phyloP scores from a whole-genome alignment of 1,140 invertebrate genomes.

The Dinoponera quadriceps region DNA sequence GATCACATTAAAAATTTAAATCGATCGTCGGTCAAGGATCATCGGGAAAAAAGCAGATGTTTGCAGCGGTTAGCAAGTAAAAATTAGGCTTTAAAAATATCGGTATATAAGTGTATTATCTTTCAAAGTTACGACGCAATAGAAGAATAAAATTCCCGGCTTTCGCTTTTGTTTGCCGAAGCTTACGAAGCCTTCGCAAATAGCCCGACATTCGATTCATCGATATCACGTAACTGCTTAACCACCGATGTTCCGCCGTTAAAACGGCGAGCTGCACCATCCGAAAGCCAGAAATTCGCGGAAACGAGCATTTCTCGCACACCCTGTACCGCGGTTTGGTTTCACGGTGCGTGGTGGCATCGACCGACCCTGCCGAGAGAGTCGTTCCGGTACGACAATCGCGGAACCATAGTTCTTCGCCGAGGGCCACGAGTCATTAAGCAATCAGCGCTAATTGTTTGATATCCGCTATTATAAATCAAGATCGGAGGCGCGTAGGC shows the following conservation, averaged over 20 bases:
- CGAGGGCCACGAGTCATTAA: slow-evolving; percentile 73
- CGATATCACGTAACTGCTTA: neutral
- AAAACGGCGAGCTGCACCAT: too few species aligned
- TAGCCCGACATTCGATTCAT: neutral
- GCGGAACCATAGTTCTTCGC: slow-evolving; percentile 65
- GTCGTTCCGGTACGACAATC: slow-evolving; percentile 60
- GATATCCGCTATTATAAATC: slow-evolving; percentile 71
- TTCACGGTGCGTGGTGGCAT: slow-evolving; percentile 33
- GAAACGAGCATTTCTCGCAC: neutral
- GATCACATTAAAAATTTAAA: too few species aligned
- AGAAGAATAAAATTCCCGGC: neutral
- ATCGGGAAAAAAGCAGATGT: too few species aligned
- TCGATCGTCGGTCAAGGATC: too few species aligned
- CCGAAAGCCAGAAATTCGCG: neutral
- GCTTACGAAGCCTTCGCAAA: too few species aligned
- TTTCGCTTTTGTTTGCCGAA: too few species aligned
- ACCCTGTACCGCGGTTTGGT: slow-evolving; percentile 21
- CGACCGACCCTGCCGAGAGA: neutral
- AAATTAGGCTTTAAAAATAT: too few species aligned
- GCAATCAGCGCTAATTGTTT: slow-evolving; percentile 74
- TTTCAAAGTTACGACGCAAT: too few species aligned
- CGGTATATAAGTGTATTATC: too few species aligned
- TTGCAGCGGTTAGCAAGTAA: too few species aligned
- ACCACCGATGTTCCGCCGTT: neutral
- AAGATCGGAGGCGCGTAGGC: slow-evolving; percentile 64